These are phyloP conservation scores for Rhinogobius similis DNA, from an alignment of 2,113 vertebrate genomes.

Conservation along the genomic window DNA sequence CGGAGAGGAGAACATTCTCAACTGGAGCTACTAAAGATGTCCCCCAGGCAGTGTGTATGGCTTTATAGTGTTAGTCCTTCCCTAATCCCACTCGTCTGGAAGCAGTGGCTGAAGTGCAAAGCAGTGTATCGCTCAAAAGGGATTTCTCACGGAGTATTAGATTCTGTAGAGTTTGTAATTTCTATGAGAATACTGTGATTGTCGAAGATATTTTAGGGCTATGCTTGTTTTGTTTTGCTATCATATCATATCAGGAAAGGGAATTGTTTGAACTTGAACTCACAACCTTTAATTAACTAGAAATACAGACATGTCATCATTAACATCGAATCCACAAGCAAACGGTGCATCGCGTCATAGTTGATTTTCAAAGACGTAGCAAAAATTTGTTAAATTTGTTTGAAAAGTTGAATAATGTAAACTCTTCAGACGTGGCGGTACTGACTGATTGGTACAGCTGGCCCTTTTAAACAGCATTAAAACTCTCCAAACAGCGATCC, in stretches of 20 bases:
- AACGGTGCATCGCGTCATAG: no score
- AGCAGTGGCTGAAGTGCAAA: conserved; percentile 43
- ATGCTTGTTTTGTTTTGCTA: background rate
- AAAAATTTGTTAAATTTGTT: no score
- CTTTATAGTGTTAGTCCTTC: conserved; percentile 59
- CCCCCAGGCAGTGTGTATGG: conserved; percentile 50
- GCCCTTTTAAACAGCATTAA: no score
- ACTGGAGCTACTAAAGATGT: conserved; percentile 41
- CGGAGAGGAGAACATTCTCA: conserved; percentile 31
- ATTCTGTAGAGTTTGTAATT: conserved; percentile 30
- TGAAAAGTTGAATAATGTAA: no score
- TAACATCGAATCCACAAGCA: no score
- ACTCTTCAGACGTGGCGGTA: no score
- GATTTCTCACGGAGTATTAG: conserved; percentile 41
- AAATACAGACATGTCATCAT: no score
- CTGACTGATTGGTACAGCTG: no score
- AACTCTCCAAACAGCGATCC: no score
- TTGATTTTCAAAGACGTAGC: no score
- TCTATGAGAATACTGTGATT: conserved; percentile 14
- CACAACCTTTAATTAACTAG: background rate
- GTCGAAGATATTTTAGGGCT: background rate
- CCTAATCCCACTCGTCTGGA: conserved; percentile 58
- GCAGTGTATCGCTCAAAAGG: conserved; percentile 45
- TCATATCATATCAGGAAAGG: no score
- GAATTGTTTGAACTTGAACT: background rate